Evolutionary conservation across 1,140 invertebrate genomes (phyloP), one percentile per base, ranked within the genome.

Genomic region (Branchinecta lynchi): DNA sequence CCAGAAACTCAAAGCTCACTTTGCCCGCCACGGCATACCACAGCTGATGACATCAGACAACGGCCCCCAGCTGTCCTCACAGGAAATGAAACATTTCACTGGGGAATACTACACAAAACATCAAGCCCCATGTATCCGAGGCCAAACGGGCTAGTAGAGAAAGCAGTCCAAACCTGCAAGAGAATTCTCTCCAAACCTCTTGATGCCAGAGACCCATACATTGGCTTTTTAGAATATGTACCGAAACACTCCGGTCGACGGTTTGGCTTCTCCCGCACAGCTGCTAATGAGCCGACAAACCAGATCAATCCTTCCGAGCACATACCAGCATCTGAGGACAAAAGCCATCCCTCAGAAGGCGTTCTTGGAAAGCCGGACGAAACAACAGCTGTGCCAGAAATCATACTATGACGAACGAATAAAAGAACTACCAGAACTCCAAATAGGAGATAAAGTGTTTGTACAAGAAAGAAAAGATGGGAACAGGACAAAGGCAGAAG

Each of bases 381-480:
- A 51, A 51, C 46, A 51, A n/a, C 46, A 51, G 46, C 46, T 51
- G 46, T n/a, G n/a, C 46, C 46, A 51, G 46, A 51, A 51, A 51
- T 51, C 46, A 51, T 51, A 51, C 46, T 51, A 51, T n/a, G n/a
- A 51, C 46, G n/a, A 51, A 51, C 9, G 46, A 51, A 51, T n/a
- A n/a, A 51, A 51, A 51, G 46, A 9, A 51, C 46, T 51, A n/a
- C 46, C 46, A 51, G n/a, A 51, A 51, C n/a, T 51, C 9, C 46
- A 51, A 9, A n/a, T 51, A n/a, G 46, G 46, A 51, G 46, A 51
- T n/a, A 51, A 51, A 51, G 46, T n/a, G n/a, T 51, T 9, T n/a
- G n/a, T 51, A n/a, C 46, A 51, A 51, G 46, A 51, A 51, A 9
- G 46, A 51, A 51, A 51, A 51, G 46, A 51, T 51, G 46, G n/a